Evolutionary conservation across 2,113 vertebrate species (phyloP), one percentile per base, ranked within the genome.

Genomic region (Speoplatyrhinus poulsoni): DNA sequence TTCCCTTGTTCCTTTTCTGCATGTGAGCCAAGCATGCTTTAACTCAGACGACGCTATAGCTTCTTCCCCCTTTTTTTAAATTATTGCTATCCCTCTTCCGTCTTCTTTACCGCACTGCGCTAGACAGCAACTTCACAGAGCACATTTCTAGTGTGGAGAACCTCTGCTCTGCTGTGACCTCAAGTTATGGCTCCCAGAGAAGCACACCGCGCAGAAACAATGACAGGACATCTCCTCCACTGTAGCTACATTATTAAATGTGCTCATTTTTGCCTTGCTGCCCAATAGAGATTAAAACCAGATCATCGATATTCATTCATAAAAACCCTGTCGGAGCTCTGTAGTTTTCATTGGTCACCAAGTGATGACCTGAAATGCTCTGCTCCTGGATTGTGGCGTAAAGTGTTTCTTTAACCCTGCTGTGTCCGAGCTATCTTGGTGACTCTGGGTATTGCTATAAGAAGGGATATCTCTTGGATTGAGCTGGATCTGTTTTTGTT

Each of bases 201-300:
- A 55, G 72, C 72, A 73, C 76, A 66, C 60, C 8, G 6, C 1
- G 60, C 59, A 9, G 33, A 8, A 32, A 54, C 48, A 52, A 54
- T 46, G 46, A 65, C 41, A 76, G 79, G 72, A 87, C 26, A 64
- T 48, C 62, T 64, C 73, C 70, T 88, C 75, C 60, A 78, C 85
- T 79, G 87, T 86, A 89, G 87, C 89, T 68, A 76, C 82, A 71
- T 87, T 85, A 85, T 77, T 85, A 77, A 80, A 86, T 87, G 84
- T 82, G 80, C 71, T 85, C 71, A 84, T 82, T 85, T 80, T 81
- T n/a, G 32, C 70, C 60, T 65, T 58, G 36, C 7, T 41, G 36
- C 36, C 36, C 36, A 41, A 8, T 26, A 41, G 3, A 41, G 4
- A 41, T 41, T 41, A 41, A 41, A 41, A 7, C 68, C 46, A 19